Evolutionary conservation across 2,888 invertebrate species (phyloP).

Genomic region (Drosophila mettleri): DNA sequence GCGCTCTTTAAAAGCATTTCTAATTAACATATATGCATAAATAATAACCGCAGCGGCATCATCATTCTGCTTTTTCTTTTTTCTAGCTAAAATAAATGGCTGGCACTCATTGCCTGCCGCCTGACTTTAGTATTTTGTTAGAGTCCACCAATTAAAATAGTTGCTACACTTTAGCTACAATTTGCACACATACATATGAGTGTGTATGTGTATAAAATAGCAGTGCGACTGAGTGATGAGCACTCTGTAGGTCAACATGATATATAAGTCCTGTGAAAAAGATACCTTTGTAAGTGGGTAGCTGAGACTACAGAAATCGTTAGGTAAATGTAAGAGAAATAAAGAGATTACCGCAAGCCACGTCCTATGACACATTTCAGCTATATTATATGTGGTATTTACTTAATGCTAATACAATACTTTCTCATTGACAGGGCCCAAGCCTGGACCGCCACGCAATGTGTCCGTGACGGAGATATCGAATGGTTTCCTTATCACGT

Average conservation of each 20-base stretch:
- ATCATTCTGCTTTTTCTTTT: conserved; percentile 12
- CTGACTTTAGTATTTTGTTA: not conserved
- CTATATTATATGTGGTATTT: not conserved
- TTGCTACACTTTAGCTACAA: not conserved
- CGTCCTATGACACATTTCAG: no score
- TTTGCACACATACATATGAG: not conserved
- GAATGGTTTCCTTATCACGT: conserved; percentile 95
- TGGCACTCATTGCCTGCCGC: conserved; percentile 62
- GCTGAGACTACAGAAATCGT: no score
- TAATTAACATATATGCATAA: conserved; percentile 79
- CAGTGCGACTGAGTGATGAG: not conserved
- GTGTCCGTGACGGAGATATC: conserved; percentile 95
- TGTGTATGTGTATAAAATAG: not conserved
- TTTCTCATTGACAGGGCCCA: conserved; percentile 89
- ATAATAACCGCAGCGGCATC: conserved; percentile 63
- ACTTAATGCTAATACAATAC: not conserved
- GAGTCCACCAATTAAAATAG: conserved; percentile 3
- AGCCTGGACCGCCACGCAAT: conserved; percentile 95
- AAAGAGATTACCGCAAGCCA: not conserved
- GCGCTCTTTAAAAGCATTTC: conserved; percentile 77
- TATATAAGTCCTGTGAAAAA: not conserved
- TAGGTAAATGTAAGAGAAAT: no score
- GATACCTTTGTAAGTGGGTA: not conserved
- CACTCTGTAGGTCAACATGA: not conserved
- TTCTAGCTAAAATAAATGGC: conserved; percentile 54